These are phyloP conservation scores for Leucoma salicis DNA, from an alignment of 2,888 invertebrate species.

Conservation along the genomic window DNA sequence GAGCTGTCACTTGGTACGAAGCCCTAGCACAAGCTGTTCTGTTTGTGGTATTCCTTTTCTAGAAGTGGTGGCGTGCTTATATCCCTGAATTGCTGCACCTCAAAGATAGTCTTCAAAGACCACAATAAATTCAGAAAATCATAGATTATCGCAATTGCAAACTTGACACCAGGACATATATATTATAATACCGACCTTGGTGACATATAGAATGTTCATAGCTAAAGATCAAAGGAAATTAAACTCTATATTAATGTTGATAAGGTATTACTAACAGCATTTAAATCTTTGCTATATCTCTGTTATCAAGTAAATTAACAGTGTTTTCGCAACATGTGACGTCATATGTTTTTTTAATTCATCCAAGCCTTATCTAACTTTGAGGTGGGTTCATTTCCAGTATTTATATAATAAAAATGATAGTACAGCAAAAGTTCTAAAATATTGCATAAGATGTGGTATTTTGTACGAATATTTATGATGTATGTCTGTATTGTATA, in stretches of 20 bases:
- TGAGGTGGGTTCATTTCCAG: constrained; percentile 11
- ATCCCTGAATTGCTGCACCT: too few species aligned
- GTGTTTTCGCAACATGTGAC: constrained; percentile 45
- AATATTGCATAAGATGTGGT: too few species aligned
- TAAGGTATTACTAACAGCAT: constrained; percentile 2
- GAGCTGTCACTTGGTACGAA: too few species aligned
- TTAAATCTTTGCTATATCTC: neutral
- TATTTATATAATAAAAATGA: constrained; percentile 17
- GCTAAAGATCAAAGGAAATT: neutral
- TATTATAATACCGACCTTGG: constrained; percentile 18
- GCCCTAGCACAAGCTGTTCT: too few species aligned
- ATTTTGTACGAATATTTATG: too few species aligned
- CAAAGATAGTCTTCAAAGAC: too few species aligned
- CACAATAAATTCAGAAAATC: neutral
- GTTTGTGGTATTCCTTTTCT: too few species aligned
- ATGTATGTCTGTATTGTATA: too few species aligned
- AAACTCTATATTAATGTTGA: neutral
- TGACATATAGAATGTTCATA: constrained; percentile 4
- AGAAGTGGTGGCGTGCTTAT: too few species aligned
- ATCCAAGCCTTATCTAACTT: constrained; percentile 50
- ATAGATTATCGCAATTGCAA: neutral
- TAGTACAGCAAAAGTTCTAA: too few species aligned
- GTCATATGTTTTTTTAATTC: constrained; percentile 50
- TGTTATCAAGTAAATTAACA: constrained; percentile 38
- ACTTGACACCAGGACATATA: neutral